phyloP scores from a whole-genome alignment of 2,113 vertebrate species.

The Cavia aperea region DNA sequence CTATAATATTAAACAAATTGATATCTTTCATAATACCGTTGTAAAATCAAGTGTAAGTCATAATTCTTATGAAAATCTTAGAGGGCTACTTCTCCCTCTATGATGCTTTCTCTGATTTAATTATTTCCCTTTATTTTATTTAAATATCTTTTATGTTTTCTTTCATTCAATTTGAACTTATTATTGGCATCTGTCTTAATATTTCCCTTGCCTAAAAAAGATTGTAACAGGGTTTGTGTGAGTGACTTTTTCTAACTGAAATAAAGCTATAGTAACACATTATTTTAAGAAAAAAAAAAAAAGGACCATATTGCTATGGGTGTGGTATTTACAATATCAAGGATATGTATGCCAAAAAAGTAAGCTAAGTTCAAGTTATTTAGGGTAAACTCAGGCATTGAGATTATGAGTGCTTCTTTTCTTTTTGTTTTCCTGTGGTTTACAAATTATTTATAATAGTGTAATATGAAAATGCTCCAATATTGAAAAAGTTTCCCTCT shows the following conservation, averaged over 20 bases:
- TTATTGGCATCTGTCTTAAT: neutral
- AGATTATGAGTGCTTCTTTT: neutral
- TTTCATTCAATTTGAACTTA: neutral
- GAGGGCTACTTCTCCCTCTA: neutral
- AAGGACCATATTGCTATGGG: neutral
- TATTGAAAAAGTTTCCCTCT: neutral
- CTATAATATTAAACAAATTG: neutral
- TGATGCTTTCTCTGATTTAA: neutral
- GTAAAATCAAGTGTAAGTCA: neutral
- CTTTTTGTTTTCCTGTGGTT: neutral
- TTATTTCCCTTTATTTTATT: slow-evolving; percentile 16
- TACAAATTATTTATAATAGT: neutral
- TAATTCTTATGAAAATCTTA: neutral
- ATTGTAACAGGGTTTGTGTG: neutral
- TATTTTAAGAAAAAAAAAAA: slow-evolving; percentile 28
- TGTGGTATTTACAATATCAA: slow-evolving; percentile 15
- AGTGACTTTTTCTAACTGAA: slow-evolving; percentile 6
- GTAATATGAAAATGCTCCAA: slow-evolving; percentile 15
- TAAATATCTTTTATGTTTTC: neutral
- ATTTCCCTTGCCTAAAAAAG: neutral
- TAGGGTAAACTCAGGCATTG: neutral
- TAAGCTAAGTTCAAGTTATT: neutral
- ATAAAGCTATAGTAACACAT: neutral
- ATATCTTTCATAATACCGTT: neutral
- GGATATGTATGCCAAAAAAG: neutral